Base-by-base conservation (phyloP, 2,113 vertebrate species). In the Megaleporinus macrocephalus region DNA sequence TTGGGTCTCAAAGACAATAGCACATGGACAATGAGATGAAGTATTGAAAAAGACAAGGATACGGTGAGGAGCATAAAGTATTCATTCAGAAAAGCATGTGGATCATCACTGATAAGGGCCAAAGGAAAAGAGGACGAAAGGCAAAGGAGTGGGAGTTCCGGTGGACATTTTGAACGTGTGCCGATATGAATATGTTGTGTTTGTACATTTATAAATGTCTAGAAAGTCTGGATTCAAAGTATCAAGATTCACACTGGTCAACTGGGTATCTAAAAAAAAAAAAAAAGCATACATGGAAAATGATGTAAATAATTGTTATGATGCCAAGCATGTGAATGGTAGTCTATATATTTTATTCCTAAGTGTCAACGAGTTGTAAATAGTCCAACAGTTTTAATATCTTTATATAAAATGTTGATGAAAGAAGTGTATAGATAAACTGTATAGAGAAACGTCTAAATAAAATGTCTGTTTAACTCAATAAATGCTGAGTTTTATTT, bases 301-400 rank as follows among this genome's bases (percentile, higher is more conserved):
- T 57, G 49, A 41, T 89, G 92, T 92, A 93, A 44, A 93, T 83
- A 82, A 49, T 86, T n/a, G 49, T 84, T 86, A 87, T 44, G 89
- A 86, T 66, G 53, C 44, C 84, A 30, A 83, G 85, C 87, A 86
- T 88, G 91, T 92, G 89, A 86, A 92, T 91, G 91, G 89, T 87
- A 44, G 1, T 82, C 93, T 94, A 95, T 96, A 94, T 87, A 96
- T 88, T 91, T 90, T 88, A 82, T 90, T 88, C 87, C 73, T 91
- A 90, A 93, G 90, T 88, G 91, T 88, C 91, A 86, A 89, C 90
- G 27, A 73, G 70, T 22, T 95, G 94, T 95, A 95, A 88, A 95
- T 90, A 91, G 18, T 73, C 81, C 79, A 68, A 61, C 81, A 74
- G 91, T 87, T 91, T 87, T 88, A 90, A 86, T 81, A 87, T 90